phyloP scores from a whole-genome alignment of 2,888 invertebrate genomes.

The Pandemis cinnamomeana region DNA sequence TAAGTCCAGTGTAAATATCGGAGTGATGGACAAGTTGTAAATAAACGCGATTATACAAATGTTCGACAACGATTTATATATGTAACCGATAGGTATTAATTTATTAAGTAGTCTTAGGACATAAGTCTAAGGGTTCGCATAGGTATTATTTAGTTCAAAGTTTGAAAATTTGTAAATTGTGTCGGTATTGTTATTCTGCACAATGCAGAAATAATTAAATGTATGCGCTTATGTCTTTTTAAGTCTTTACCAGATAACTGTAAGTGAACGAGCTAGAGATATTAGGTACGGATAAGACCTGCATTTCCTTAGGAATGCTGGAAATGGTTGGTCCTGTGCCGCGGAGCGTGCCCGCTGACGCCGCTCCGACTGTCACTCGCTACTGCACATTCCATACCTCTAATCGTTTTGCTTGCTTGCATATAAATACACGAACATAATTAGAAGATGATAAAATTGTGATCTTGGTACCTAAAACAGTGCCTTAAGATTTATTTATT shows the following conservation, averaged over 20 bases:
- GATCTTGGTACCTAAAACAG: constrained; percentile 81
- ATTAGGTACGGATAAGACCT: constrained; percentile 28
- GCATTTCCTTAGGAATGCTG: constrained; percentile 7
- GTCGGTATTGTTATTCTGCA: constrained; percentile 85
- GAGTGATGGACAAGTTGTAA: constrained; percentile 56
- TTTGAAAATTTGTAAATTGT: constrained; percentile 81
- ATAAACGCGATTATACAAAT: constrained; percentile 65
- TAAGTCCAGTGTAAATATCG: constrained; percentile 72
- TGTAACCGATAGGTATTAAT: constrained; percentile 68
- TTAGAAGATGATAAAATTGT: constrained; percentile 75
- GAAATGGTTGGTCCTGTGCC: neutral
- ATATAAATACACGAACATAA: constrained; percentile 50
- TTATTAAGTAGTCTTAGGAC: constrained; percentile 78
- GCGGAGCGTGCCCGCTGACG: neutral
- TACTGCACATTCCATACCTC: constrained; percentile 78
- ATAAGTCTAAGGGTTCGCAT: constrained; percentile 70
- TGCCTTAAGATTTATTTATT: constrained; percentile 84
- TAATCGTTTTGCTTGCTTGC: constrained; percentile 65
- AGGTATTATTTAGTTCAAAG: constrained; percentile 65
- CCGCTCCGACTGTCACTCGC: constrained; percentile 48
- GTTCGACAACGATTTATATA: constrained; percentile 62
- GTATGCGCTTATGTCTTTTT: constrained; percentile 83
- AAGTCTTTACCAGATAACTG: constrained; percentile 60
- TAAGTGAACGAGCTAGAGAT: constrained; percentile 35
- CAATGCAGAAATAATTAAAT: constrained; percentile 84